Evolutionary conservation across 2,113 vertebrate species (phyloP).

Genomic region (Serinus canaria): DNA sequence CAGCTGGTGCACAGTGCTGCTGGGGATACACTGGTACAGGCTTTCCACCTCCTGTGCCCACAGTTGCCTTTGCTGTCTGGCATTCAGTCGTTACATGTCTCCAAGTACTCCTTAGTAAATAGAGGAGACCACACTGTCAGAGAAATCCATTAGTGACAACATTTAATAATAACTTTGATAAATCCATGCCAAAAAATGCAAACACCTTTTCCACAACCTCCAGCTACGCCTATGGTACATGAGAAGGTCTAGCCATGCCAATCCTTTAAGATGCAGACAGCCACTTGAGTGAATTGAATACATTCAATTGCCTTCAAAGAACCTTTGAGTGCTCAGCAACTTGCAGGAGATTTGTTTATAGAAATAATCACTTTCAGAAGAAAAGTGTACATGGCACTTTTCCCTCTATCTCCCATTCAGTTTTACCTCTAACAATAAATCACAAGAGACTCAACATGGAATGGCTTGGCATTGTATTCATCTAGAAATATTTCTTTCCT

Average conservation of each 20-base stretch:
- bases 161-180: neutral
- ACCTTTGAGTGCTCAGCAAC: neutral
- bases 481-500: neutral
- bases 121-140: neutral
- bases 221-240: neutral
- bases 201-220: neutral
- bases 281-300: neutral
- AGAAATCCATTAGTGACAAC: neutral
- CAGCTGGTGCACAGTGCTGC: neutral
- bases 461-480: neutral
- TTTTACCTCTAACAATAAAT: slow-evolving; percentile 34
- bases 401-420: neutral
- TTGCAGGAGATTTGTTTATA: slow-evolving; percentile 3
- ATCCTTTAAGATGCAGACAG: neutral
- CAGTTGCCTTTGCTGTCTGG: neutral
- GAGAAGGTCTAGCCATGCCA: neutral
- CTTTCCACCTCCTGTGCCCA: neutral
- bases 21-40: neutral
- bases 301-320: neutral
- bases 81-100: neutral
- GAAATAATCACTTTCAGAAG: slow-evolving; percentile 3
- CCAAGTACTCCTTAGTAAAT: neutral
- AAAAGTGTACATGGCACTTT: neutral
- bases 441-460: neutral
- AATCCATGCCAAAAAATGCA: neutral